These are phyloP conservation scores for Melanotus villosus DNA, from an alignment of 2,888 invertebrate genomes.

Conservation along the genomic window DNA sequence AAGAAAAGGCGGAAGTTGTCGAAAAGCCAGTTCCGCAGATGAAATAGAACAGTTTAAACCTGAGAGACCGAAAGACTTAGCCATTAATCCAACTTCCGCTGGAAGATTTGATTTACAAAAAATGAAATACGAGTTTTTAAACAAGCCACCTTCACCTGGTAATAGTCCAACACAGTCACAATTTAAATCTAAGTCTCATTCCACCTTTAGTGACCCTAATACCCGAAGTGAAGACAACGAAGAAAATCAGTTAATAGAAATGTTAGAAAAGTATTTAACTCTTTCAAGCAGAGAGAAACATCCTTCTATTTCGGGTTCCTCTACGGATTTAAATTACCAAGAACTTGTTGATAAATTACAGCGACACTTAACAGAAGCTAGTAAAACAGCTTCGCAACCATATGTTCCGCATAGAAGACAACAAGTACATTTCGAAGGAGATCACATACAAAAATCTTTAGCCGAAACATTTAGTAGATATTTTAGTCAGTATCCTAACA, in stretches of 20 bases:
- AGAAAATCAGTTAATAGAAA: slow-evolving; percentile 74
- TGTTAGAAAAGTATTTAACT: slow-evolving; percentile 78
- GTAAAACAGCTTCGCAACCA: slow-evolving; percentile 46
- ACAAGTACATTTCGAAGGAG: slow-evolving; percentile 67
- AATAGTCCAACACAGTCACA: slow-evolving; percentile 46
- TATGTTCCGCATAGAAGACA: slow-evolving; percentile 37
- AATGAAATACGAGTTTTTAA: slow-evolving; percentile 78
- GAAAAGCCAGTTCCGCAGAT: slow-evolving; percentile 77
- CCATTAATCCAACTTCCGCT: slow-evolving; percentile 67
- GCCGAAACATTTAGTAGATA: slow-evolving; percentile 79
- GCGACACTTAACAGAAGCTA: slow-evolving; percentile 69
- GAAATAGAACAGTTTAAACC: slow-evolving; percentile 74
- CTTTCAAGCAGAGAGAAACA: slow-evolving; percentile 66
- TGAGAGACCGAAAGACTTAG: slow-evolving; percentile 67
- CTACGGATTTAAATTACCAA: slow-evolving; percentile 71
- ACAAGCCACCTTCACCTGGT: slow-evolving; percentile 65
- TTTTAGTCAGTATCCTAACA: slow-evolving; percentile 76
- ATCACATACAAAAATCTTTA: slow-evolving; percentile 73
- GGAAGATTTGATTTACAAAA: slow-evolving; percentile 80
- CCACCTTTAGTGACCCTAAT: slow-evolving; percentile 36
- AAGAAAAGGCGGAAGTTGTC: slow-evolving; percentile 78
- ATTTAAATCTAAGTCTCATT: slow-evolving; percentile 51
- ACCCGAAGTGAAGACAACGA: slow-evolving; percentile 67
- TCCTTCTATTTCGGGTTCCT: slow-evolving; percentile 1
- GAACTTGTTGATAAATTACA: slow-evolving; percentile 77